Evolutionary conservation across 2,888 invertebrate genomes (phyloP).

Genomic region (Aleiodes leptofemur): DNA sequence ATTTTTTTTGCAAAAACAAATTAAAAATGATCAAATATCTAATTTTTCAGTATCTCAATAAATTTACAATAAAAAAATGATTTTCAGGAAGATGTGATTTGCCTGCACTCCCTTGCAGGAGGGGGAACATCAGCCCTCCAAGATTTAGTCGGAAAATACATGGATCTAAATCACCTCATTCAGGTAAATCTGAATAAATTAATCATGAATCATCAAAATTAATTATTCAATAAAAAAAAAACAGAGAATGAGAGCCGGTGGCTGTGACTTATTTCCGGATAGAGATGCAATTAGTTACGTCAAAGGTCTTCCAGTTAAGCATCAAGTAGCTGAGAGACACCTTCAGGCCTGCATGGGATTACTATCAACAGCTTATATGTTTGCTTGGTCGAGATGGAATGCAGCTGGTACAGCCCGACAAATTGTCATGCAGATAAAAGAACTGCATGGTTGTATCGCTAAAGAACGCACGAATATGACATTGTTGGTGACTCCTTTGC

Average conservation of each 20-base stretch:
- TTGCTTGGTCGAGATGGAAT: constrained; percentile 89
- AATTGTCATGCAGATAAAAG: constrained; percentile 83
- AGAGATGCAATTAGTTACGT: constrained; percentile 85
- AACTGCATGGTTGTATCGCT: constrained; percentile 78
- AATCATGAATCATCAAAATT: not conserved
- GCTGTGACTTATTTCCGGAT: constrained; percentile 89
- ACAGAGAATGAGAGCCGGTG: constrained; percentile 78
- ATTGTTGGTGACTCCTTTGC: constrained; percentile 82
- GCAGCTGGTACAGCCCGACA: constrained; percentile 75
- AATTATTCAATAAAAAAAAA: not conserved
- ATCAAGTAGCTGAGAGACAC: constrained; percentile 85
- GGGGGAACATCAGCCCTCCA: constrained; percentile 80
- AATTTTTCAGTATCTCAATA: too few species aligned
- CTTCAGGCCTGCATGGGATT: constrained; percentile 88
- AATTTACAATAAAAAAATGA: too few species aligned
- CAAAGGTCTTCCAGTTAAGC: constrained; percentile 78
- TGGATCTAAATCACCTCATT: constrained; percentile 79
- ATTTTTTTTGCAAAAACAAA: too few species aligned
- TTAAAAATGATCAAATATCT: too few species aligned
- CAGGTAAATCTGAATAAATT: constrained; percentile 75
- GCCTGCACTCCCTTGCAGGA: constrained; percentile 71
- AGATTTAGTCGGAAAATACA: constrained; percentile 79
- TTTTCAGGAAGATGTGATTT: constrained; percentile 73
- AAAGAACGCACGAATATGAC: constrained; percentile 76
- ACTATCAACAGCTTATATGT: constrained; percentile 83